Conservation (phyloP, 1,140 invertebrate genomes). For the Drosophila pectinifera region DNA sequence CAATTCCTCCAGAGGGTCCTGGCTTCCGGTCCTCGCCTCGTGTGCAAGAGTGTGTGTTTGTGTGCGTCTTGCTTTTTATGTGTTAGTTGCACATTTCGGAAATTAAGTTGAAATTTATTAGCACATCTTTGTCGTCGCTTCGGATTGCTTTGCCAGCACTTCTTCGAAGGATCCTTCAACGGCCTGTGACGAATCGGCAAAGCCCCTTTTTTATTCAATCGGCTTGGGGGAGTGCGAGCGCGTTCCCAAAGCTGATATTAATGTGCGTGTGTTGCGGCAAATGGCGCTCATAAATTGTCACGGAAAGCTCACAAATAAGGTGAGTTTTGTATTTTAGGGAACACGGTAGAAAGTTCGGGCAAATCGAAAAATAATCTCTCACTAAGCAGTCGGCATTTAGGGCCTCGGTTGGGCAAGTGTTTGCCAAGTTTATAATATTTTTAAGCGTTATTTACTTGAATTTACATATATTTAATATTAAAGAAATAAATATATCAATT, state of each 20-base stretch:
- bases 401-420: not conserved
- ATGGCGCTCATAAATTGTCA: conserved; percentile 51
- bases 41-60: conserved; percentile 7
- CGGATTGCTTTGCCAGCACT: conserved; percentile 71
- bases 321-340: conserved; percentile 2
- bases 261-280: conserved; percentile 47
- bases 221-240: not conserved
- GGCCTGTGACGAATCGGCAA: conserved; percentile 51
- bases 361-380: conserved; percentile 43
- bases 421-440: not conserved
- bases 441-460: not conserved
- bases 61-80: conserved; percentile 66
- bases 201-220: conserved; percentile 46
- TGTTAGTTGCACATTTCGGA: conserved; percentile 82
- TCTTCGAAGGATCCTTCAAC: conserved; percentile 41
- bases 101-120: conserved; percentile 83
- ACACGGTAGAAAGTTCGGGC: conserved; percentile 6
- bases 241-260: conserved; percentile 34
- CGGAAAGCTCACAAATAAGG: conserved; percentile 43
- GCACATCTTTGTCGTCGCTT: conserved; percentile 79
- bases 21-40: conserved; percentile 1
- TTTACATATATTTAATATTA: not conserved
- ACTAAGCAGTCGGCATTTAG: not conserved
- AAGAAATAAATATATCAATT: not conserved
- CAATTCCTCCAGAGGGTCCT: conserved; percentile 29